Evolutionary conservation across 2,797 vertebrate species (phyloP).

Genomic region (Falco columbarius): DNA sequence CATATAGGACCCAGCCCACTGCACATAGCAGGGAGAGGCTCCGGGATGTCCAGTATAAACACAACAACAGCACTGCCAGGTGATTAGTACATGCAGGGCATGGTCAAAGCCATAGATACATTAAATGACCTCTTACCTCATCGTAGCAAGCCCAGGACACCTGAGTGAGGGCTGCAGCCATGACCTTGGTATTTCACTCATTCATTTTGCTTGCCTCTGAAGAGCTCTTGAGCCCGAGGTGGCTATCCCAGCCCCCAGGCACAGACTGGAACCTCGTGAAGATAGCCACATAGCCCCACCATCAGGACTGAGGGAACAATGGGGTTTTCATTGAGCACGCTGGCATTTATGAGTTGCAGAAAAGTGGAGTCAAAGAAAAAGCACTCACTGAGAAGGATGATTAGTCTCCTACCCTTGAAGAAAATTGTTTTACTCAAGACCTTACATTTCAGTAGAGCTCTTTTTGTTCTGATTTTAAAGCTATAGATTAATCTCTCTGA

Average conservation of each 20-base stretch:
- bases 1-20: rapidly evolving
- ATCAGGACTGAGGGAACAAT: neutral
- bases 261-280: neutral
- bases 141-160: rapidly evolving
- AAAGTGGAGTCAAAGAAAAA: neutral
- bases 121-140: rapidly evolving
- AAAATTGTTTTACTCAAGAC: conserved; percentile 35
- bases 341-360: neutral
- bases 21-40: neutral
- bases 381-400: neutral
- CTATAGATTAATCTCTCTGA: conserved; percentile 19
- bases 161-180: neutral
- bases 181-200: neutral
- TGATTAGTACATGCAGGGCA: rapidly evolving
- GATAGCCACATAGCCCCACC: neutral
- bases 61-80: rapidly evolving
- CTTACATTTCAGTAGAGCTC: neutral
- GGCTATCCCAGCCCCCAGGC: neutral
- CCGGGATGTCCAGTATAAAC: neutral
- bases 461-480: conserved; percentile 63
- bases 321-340: rapidly evolving
- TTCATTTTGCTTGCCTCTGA: neutral
- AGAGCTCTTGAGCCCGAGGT: neutral
- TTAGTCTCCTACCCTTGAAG: neutral
- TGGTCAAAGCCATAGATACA: rapidly evolving